Conservation (phyloP, 2,113 vertebrate genomes). For the Gymnocephalus cernua region DNA sequence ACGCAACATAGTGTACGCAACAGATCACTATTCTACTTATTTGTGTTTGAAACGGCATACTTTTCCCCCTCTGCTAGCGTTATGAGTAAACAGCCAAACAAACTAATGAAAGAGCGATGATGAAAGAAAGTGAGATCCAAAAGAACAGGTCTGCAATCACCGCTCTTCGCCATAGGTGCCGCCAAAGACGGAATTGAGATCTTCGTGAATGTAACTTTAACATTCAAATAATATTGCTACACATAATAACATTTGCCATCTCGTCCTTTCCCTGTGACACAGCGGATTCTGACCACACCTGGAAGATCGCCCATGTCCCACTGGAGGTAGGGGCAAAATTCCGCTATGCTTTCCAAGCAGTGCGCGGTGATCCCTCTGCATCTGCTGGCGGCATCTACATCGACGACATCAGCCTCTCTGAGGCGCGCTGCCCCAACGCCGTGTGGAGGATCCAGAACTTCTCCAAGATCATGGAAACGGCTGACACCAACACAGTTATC, state of each 20-base stretch:
- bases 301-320: slow-evolving; percentile 91
- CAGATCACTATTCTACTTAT: too few species aligned
- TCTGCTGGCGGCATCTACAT: slow-evolving; percentile 88
- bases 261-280: slow-evolving; percentile 2
- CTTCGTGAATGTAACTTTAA: too few species aligned
- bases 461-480: slow-evolving; percentile 81
- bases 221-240: neutral
- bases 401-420: slow-evolving; percentile 89
- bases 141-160: too few species aligned
- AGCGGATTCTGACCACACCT: slow-evolving; percentile 85
- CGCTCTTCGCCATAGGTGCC: too few species aligned
- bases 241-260: neutral
- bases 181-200: too few species aligned
- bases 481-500: neutral
- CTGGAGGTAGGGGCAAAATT: slow-evolving; percentile 88
- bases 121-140: too few species aligned
- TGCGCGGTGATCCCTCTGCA: slow-evolving; percentile 78
- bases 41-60: too few species aligned
- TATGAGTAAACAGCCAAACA: too few species aligned
- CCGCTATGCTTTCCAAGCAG: slow-evolving; percentile 91
- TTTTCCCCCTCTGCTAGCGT: too few species aligned
- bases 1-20: too few species aligned
- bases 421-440: slow-evolving; percentile 87
- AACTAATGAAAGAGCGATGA: too few species aligned
- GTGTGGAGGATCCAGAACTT: slow-evolving; percentile 90